These are phyloP conservation scores for Cotesia vestalis DNA, from an alignment of 1,140 invertebrate genomes.

Conservation along the genomic window DNA sequence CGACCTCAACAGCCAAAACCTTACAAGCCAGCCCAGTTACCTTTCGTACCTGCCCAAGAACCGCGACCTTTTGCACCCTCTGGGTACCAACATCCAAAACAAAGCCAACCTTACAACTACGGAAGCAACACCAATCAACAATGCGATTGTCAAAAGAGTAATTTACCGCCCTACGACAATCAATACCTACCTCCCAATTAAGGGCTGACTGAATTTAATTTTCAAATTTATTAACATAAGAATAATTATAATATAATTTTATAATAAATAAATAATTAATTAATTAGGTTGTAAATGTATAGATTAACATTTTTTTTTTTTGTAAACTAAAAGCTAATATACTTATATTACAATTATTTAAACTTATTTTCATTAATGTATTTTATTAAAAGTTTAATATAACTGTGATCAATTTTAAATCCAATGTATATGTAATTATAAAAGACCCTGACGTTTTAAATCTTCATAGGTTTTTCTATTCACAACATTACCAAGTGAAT, in stretches of 20 bases:
- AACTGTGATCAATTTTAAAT: background rate
- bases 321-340: too few relatives aligned
- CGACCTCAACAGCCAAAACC: background rate
- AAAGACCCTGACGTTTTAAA: conserved; percentile 95
- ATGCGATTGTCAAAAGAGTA: conserved; percentile 56
- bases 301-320: too few relatives aligned
- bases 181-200: conserved; percentile 60
- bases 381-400: too few relatives aligned
- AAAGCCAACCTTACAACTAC: conserved; percentile 10
- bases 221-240: conserved; percentile 32
- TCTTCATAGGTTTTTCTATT: conserved; percentile 99
- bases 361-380: background rate
- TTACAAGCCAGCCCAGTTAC: background rate
- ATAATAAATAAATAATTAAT: background rate
- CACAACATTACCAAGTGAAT: conserved; percentile 97
- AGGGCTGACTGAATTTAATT: conserved; percentile 44
- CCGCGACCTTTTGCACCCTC: background rate
- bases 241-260: background rate
- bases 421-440: conserved; percentile 68
- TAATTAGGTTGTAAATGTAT: background rate
- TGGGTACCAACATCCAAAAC: background rate
- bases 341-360: background rate
- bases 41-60: background rate
- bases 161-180: conserved; percentile 49
- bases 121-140: conserved; percentile 29